Evolutionary conservation across 2,113 vertebrate genomes (phyloP), one percentile per base, ranked within the genome.

Genomic region (Felis catus): DNA sequence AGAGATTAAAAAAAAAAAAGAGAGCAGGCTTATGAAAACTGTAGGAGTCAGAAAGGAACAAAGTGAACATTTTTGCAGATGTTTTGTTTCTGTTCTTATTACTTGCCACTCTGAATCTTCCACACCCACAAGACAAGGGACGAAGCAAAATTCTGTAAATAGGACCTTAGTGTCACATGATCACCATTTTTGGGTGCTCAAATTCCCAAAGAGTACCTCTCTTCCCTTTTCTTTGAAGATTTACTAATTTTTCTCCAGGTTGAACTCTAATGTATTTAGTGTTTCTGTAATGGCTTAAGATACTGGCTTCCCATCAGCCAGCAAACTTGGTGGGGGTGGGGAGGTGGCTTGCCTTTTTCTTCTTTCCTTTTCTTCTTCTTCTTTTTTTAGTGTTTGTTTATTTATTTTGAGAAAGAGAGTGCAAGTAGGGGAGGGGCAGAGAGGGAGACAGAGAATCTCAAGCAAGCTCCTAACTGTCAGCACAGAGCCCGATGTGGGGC

Each of bases 271-370:
- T 51, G 66, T 80, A 74, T 70, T 94, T 1, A 29, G 14, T 87
- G 78, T 94, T 7, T 90, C 45, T 97, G 7, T 92, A 61, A 53
- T 55, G 68, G 23, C 55, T 90, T 80, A 18, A 95, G 95, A 53
- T 85, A 61, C 15, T 93, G 39, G 14, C 12, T 66, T 65, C 27
- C 39, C n/a, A 31, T 55, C 70, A 85, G 48, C 48, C 29, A 65
- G 39, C 48, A 93, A 48, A 19, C 29, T 58, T 80, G 31, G 31
- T 8, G 31, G 45, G 45, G 45, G 9, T 13, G 48, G 39, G 41
- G 23, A 53, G 39, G 31, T 12, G 23, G 71, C 3, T 18, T 70
- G 12, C 15, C 33, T 79, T 70, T 89, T 91, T 91, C 10, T 53
- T 61, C 7, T 23, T 94, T 73, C 31, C 36, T 15, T 63, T 68